Evolutionary conservation across 2,113 vertebrate genomes (phyloP).

Genomic region (Athene noctua): DNA sequence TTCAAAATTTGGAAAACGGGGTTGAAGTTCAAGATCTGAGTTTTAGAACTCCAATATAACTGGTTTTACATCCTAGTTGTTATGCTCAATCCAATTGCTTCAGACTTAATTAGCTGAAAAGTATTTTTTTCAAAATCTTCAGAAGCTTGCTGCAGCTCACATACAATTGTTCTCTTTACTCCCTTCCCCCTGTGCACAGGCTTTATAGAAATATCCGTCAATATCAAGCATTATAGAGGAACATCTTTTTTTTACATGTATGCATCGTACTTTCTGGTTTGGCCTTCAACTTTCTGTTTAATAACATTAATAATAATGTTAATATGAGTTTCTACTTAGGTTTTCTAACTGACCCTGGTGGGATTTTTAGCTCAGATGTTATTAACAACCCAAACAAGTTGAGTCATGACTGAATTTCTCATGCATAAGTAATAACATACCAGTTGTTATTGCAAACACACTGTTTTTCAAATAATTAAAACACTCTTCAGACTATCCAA

Average conservation of each 20-base stretch:
- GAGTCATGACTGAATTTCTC: slow-evolving; percentile 19
- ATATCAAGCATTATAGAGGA: neutral
- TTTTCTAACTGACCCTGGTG: slow-evolving; percentile 4
- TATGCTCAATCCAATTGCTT: neutral
- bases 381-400: slow-evolving; percentile 40
- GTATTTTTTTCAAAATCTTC: neutral
- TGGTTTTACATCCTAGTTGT: neutral
- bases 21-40: neutral
- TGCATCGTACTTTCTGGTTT: neutral
- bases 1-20: neutral
- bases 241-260: slow-evolving; percentile 26
- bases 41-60: accelerated
- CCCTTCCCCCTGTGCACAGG: neutral
- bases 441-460: neutral
- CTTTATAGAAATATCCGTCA: slow-evolving; percentile 33
- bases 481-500: neutral
- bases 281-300: slow-evolving; percentile 6
- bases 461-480: slow-evolving; percentile 43
- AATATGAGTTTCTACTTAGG: neutral
- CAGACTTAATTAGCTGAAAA: neutral
- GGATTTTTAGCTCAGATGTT: neutral
- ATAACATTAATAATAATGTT: neutral
- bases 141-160: neutral
- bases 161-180: neutral
- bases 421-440: neutral